phyloP scores from a whole-genome alignment of 1,140 invertebrate species.

The Calosoma granatense region DNA sequence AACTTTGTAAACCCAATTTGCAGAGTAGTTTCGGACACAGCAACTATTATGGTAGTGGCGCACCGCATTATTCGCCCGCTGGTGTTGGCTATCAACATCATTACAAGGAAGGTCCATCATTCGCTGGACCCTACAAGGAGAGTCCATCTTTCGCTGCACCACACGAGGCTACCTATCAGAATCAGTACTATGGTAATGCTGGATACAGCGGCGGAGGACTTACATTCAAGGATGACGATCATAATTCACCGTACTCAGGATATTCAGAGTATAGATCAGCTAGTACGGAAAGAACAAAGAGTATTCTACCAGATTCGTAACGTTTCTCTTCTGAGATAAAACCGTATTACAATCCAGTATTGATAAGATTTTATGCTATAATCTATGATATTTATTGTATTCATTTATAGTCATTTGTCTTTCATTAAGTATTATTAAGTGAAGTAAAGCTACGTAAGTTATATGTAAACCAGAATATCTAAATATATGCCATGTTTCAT shows the following conservation, averaged over 20 bases:
- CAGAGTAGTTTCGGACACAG: slow-evolving; percentile 38
- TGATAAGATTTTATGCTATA: no score
- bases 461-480: no score
- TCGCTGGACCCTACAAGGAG: slow-evolving; percentile 34
- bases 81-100: slow-evolving; percentile 48
- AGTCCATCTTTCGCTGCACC: slow-evolving; percentile 33
- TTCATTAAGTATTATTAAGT: no score
- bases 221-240: slow-evolving; percentile 53
- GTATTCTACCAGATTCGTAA: slow-evolving; percentile 32
- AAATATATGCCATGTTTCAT: no score
- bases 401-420: no score
- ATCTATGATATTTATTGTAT: no score
- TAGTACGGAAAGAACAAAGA: slow-evolving; percentile 31
- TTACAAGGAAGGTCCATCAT: slow-evolving; percentile 35
- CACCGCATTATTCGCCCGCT: slow-evolving; percentile 50
- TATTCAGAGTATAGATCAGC: slow-evolving; percentile 46
- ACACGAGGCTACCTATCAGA: slow-evolving; percentile 18
- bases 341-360: no score
- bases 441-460: no score
- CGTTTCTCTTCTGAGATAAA: no score
- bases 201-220: slow-evolving; percentile 41
- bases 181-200: slow-evolving; percentile 30
- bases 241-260: slow-evolving; percentile 55
- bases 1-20: slow-evolving; percentile 55
- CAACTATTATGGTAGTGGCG: slow-evolving; percentile 37